Evolutionary conservation across 2,888 invertebrate genomes (phyloP), one percentile per base, ranked within the genome.

Genomic region (Nemurella pictetii): DNA sequence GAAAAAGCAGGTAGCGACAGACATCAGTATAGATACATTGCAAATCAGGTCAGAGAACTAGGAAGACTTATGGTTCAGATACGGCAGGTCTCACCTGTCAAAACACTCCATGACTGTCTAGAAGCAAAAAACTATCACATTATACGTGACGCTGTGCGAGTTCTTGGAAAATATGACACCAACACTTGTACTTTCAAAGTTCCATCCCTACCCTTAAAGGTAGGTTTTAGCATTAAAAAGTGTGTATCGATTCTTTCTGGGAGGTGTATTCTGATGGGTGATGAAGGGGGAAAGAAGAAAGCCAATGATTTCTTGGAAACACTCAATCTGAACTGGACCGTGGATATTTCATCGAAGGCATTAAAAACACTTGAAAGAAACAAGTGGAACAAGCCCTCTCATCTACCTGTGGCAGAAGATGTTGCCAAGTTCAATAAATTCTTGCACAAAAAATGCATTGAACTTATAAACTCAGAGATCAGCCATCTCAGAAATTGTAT

Each of bases 351-450:
- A 12, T 77, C 77, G 3, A 77, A 77, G 26, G 77, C 77, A 4
- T 77, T 77, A 28, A 77, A 26, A 20, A 77, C 77, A 20, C 27
- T 77, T 4, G 27, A 77, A 25, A 77, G 28, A 26, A 77, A 77
- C 26, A 77, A 27, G 28, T 77, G 77, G 77, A 77, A 77, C 77
- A 77, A 77, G 27, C 27, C 77, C 15, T 12, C 77, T 12, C 77
- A 77, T 12, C 27, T 77, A 0, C 77, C 77, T 26, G 77, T 77
- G 27, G 77, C 77, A 20, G 28, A 77, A 12, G 77, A 77, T 26
- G 77, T 77, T 27, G 25, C 26, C 77, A 77, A 77, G 28, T 77
- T 77, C 27, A 77, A 2, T 26, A 26, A 25, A 26, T 77, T 77
- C 77, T 4, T 77, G 12, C 26, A 77, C 25, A 26, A 27, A 12